phyloP scores from a whole-genome alignment of 2,888 invertebrate species.

The Orthonychiurus folsomi region DNA sequence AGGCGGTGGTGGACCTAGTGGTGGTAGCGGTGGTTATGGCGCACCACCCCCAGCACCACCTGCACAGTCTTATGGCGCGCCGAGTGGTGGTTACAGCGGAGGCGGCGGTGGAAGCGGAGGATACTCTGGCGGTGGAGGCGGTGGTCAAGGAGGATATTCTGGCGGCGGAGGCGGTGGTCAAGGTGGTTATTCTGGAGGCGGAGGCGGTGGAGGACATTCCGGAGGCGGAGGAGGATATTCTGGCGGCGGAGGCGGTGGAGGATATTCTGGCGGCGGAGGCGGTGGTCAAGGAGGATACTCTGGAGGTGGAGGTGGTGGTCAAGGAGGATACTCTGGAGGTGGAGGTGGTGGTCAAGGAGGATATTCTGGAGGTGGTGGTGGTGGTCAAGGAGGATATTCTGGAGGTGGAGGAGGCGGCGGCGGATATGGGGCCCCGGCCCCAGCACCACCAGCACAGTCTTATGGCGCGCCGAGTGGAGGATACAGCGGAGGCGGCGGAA shows the following conservation, averaged over 20 bases:
- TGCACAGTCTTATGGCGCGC: neutral
- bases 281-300: neutral
- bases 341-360: neutral
- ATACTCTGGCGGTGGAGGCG: slow-evolving; percentile 5
- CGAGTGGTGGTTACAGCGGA: neutral
- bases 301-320: slow-evolving; percentile 4
- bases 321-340: slow-evolving; percentile 1
- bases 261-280: slow-evolving; percentile 2
- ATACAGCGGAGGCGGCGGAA: no score
- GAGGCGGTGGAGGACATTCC: slow-evolving; percentile 6
- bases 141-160: slow-evolving; percentile 8
- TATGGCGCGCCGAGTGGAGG: slow-evolving; percentile 4
- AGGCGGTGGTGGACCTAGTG: neutral
- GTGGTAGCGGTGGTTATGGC: slow-evolving; percentile 3
- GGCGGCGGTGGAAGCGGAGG: slow-evolving; percentile 1
- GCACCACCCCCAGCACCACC: neutral
- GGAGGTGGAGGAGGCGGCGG: slow-evolving; percentile 2
- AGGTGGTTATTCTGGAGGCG: slow-evolving; percentile 12
- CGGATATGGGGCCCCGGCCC: neutral
- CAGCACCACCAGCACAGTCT: slow-evolving; percentile 2
- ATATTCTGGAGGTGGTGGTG: neutral
- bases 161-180: slow-evolving; percentile 5
- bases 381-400: neutral
- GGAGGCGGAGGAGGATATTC: slow-evolving; percentile 2
- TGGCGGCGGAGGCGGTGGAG: neutral